phyloP scores from a whole-genome alignment of 1,140 invertebrate species.

The Ceratina australensis region DNA sequence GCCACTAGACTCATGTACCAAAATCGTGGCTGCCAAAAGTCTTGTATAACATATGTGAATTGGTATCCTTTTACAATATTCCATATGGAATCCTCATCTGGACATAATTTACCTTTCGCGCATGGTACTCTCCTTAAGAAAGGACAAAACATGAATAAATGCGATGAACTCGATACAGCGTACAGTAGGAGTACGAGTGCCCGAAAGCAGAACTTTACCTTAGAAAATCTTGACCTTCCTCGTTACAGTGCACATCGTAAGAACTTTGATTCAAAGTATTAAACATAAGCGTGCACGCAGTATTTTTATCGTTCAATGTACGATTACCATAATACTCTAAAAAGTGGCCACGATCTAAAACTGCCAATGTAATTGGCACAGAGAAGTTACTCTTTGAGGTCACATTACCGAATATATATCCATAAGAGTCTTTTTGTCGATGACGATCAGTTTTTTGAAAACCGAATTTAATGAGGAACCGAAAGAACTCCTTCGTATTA shows the following conservation, averaged over 20 bases:
- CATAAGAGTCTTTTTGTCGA: conserved; percentile 89
- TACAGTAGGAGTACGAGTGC: neutral
- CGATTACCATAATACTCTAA: conserved; percentile 93
- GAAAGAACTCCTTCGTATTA: conserved; percentile 89
- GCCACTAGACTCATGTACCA: conserved; percentile 97
- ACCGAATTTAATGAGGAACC: conserved; percentile 96
- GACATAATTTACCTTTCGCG: conserved; percentile 86
- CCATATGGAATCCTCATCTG: conserved; percentile 91
- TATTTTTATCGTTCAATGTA: conserved; percentile 81
- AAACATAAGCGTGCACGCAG: conserved; percentile 92
- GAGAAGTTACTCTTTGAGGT: conserved; percentile 85
- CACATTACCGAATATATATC: conserved; percentile 97
- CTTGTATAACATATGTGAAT: conserved; percentile 95
- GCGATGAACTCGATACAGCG: neutral
- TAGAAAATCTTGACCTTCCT: conserved; percentile 92
- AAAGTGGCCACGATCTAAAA: conserved; percentile 92
- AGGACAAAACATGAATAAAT: conserved; percentile 6
- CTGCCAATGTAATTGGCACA: conserved; percentile 89
- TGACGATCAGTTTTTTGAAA: conserved; percentile 97
- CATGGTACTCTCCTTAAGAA: conserved; percentile 89
- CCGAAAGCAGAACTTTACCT: conserved; percentile 66
- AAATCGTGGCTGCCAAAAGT: conserved; percentile 94
- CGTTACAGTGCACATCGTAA: conserved; percentile 90
- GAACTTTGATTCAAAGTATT: conserved; percentile 88
- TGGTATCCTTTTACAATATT: conserved; percentile 93